A percentile compares a stretch with the other conserved stretches of the same genome.
phyloP scores from a whole-genome alignment of 2,113 vertebrate species.

The Clinocottus analis region DNA sequence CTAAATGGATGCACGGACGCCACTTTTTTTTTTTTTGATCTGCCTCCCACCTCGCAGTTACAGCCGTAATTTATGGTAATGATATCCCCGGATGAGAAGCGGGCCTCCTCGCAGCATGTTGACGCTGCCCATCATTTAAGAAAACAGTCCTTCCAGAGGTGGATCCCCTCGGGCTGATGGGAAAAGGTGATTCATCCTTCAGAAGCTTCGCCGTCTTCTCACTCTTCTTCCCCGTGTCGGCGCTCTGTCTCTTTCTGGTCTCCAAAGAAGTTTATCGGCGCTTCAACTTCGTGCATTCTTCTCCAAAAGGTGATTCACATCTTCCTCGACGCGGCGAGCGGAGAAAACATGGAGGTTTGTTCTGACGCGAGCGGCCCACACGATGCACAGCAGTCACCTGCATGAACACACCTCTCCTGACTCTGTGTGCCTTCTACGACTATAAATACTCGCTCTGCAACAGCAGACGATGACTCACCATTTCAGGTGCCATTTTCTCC shows the following conservation, averaged over 20 bases:
- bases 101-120: conserved; percentile 27
- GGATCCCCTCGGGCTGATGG: conserved; percentile 21
- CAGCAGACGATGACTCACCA: no score
- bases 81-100: conserved; percentile 54
- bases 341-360: background rate
- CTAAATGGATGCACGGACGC: conserved; percentile 61
- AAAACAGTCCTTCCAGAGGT: conserved; percentile 12
- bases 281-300: background rate
- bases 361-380: background rate
- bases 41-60: conserved; percentile 51
- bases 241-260: no score
- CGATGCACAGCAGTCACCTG: conserved; percentile 1
- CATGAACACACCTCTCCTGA: background rate
- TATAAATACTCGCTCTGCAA: no score
- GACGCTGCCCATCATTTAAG: conserved; percentile 39
- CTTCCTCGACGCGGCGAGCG: background rate
- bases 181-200: conserved; percentile 50
- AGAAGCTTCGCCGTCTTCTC: background rate
- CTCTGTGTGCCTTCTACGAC: no score
- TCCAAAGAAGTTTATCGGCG: background rate
- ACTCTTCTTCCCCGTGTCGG: background rate
- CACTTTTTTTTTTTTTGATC: conserved; percentile 61
- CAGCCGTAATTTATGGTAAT: conserved; percentile 74
- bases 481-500: no score
- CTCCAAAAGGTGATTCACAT: conserved; percentile 1